Conservation (phyloP, 2,797 vertebrate species). For the Myotis findleyi region DNA sequence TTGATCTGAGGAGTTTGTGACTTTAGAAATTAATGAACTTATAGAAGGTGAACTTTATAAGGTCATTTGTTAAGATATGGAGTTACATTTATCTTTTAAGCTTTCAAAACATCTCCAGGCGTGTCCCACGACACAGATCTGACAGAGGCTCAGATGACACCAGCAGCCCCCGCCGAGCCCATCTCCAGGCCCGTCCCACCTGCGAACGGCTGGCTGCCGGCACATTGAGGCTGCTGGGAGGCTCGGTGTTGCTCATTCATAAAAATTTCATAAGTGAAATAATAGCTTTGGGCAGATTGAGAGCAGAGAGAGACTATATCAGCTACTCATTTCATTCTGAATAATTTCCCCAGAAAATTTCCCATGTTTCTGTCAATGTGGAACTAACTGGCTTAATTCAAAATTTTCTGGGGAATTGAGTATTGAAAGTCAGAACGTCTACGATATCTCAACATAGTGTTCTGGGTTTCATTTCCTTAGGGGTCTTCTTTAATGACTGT, state of each 20-base stretch:
- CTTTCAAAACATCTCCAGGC: background rate
- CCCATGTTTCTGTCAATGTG: constrained; percentile 58
- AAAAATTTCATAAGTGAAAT: background rate
- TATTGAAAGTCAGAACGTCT: constrained; percentile 56
- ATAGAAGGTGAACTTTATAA: background rate
- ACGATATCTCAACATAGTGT: background rate
- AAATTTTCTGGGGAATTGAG: constrained; percentile 61
- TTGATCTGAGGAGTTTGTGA: background rate
- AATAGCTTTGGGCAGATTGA: background rate
- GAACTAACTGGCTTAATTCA: constrained; percentile 54
- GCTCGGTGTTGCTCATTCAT: constrained; percentile 50
- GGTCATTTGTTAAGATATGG: background rate
- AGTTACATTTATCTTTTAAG: background rate
- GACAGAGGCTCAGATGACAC: rapidly evolving
- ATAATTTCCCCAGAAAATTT: constrained; percentile 59
- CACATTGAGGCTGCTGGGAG: background rate
- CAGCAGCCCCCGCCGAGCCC: rapidly evolving
- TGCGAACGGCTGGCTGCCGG: rapidly evolving
- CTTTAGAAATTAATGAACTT: background rate
- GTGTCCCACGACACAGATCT: rapidly evolving
- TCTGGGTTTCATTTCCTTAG: constrained; percentile 45
- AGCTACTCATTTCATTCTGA: constrained; percentile 59
- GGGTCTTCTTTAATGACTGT: constrained; percentile 54
- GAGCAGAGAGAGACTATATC: background rate
- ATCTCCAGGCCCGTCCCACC: rapidly evolving